A percentile compares a stretch with the other conserved stretches of the same genome.
Conservation (phyloP, 2,797 vertebrate species). For the Anguilla obscura region DNA sequence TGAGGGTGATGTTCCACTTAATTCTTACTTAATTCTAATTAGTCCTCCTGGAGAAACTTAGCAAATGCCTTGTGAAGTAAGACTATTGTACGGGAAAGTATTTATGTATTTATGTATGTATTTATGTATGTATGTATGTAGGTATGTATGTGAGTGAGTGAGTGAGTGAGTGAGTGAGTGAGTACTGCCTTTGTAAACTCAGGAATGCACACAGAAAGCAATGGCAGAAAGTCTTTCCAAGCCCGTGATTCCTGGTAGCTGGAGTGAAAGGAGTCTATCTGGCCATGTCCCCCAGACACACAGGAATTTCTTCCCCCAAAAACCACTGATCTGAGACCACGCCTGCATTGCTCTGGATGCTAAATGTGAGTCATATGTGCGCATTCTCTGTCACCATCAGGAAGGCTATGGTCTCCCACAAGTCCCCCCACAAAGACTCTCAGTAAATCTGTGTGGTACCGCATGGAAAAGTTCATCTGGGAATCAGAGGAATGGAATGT, state of each 20-base stretch:
- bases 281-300: background rate
- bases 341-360: background rate
- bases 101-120: background rate
- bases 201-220: conserved; percentile 21
- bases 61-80: background rate
- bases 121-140: background rate
- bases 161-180: background rate
- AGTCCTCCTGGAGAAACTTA: background rate
- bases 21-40: no score
- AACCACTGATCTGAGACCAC: background rate
- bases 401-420: background rate
- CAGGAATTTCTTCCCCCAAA: conserved; percentile 16
- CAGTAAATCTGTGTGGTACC: background rate
- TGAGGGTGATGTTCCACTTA: no score
- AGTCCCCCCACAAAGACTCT: background rate
- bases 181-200: background rate
- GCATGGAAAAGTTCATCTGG: background rate
- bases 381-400: background rate
- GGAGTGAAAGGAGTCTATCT: background rate
- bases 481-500: background rate
- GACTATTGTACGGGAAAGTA: background rate
- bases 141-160: background rate
- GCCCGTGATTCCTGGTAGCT: background rate
- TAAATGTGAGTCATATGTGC: conserved; percentile 10
- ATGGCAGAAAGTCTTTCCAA: background rate